A percentile compares a stretch with the other conserved stretches of the same genome.
phyloP scores from a whole-genome alignment of 2,888 invertebrate species.

The Catocala sponsa region DNA sequence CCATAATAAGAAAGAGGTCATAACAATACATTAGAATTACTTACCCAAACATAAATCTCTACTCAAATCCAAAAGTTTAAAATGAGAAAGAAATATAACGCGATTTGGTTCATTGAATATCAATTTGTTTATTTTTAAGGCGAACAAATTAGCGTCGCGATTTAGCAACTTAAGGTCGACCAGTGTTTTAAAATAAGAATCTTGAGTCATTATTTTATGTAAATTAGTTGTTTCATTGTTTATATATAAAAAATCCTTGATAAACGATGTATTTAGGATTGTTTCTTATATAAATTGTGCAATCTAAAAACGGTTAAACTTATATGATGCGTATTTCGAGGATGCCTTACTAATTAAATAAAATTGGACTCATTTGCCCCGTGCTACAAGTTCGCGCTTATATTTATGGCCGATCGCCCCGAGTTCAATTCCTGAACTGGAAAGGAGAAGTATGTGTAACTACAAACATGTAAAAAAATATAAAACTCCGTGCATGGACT shows the following conservation, averaged over 20 bases:
- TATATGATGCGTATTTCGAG: too few species aligned
- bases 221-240: constrained; percentile 31
- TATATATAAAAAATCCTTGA: constrained; percentile 27
- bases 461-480: too few species aligned
- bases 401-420: too few species aligned
- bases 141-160: constrained; percentile 35
- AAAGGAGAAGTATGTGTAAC: too few species aligned
- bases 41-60: constrained; percentile 8
- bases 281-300: neutral
- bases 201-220: constrained; percentile 27
- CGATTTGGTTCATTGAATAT: constrained; percentile 28
- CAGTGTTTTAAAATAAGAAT: constrained; percentile 23
- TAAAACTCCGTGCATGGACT: too few species aligned
- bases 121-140: constrained; percentile 40
- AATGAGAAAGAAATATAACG: constrained; percentile 6
- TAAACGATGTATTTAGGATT: constrained; percentile 26
- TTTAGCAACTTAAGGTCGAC: constrained; percentile 36
- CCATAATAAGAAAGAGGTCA: neutral
- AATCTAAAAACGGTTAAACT: too few species aligned
- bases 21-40: constrained; percentile 11
- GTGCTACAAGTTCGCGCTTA: too few species aligned
- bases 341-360: too few species aligned
- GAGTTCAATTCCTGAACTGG: too few species aligned
- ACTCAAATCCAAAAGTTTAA: constrained; percentile 15
- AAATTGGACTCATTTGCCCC: too few species aligned